Evolutionary conservation across 2,113 vertebrate genomes (phyloP), one percentile per base, ranked within the genome.

Genomic region (Scytalopus superciliaris): DNA sequence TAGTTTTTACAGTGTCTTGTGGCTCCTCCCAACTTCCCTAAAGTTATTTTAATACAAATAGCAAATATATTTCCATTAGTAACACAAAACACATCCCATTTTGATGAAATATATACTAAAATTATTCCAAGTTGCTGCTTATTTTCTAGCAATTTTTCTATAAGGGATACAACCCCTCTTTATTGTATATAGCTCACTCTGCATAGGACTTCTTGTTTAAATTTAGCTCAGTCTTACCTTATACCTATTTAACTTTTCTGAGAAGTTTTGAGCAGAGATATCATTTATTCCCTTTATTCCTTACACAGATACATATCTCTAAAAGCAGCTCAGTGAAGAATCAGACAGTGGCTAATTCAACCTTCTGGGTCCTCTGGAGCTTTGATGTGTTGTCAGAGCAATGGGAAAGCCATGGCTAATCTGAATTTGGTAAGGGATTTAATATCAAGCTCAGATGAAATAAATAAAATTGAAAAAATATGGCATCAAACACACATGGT

Each of bases 391-490:
- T 93, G 82, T 96, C 79, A 86, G 90, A 92, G 90, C 72, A 86
- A 60, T 64, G 52, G 73, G 18, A 68, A 94, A 90, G 28, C 72
- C 73, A 84, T 47, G 28, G 56, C n/a, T 81, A 92, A 94, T 90
- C 79, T 84, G 76, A 95, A 90, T 93, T 93, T 84, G 83, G 92
- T 86, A 84, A 93, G 68, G 88, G 68, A 93, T 86, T 94, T 96
- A 83, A 86, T 93, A 95, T 90, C 67, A 84, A 94, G 35, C 50
- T 59, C 39, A 62, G 72, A 90, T 87, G 56, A 95, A 96, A 90
- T 84, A 94, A 94, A 89, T 95, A 60, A 93, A 84, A 95, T 92
- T 47, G 68, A 90, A 97, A 94, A 96, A 94, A 84, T 39, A 59
- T 56, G 60, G 64, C 85, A 93, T 96, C 90, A 89, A 94, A 88